Evolutionary conservation across 2,888 invertebrate species (phyloP).

Genomic region (Isoperla grammatica): DNA sequence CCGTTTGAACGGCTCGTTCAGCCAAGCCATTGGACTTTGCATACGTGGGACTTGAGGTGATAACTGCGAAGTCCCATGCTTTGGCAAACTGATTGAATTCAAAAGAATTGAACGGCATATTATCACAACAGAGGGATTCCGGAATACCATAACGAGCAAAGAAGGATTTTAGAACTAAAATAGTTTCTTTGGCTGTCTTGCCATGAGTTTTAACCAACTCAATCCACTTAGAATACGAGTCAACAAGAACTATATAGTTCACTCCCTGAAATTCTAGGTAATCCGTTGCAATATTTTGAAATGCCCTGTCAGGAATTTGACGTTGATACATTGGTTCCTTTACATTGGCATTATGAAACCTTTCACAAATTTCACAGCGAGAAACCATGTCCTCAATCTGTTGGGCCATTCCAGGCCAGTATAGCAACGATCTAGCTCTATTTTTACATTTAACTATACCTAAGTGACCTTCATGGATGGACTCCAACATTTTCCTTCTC

Average conservation of each 20-base stretch:
- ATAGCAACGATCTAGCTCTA: slow-evolving; percentile 1
- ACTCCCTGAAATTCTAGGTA: no score
- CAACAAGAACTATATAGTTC: no score
- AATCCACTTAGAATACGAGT: no score
- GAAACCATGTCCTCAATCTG: slow-evolving; percentile 3
- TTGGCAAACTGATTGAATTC: slow-evolving; percentile 31
- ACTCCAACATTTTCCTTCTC: neutral
- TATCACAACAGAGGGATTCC: slow-evolving; percentile 29
- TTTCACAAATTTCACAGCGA: slow-evolving; percentile 16
- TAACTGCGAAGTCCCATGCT: slow-evolving; percentile 31
- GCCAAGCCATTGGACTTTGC: slow-evolving; percentile 33
- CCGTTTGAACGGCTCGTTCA: slow-evolving; percentile 31
- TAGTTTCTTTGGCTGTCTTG: no score
- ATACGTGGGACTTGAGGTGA: slow-evolving; percentile 31
- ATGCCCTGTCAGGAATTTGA: no score
- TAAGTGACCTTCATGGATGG: slow-evolving; percentile 15
- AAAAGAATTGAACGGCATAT: slow-evolving; percentile 32
- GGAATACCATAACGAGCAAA: slow-evolving; percentile 33
- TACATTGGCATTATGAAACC: slow-evolving; percentile 14
- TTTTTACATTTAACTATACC: slow-evolving; percentile 14
- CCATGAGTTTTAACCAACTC: no score
- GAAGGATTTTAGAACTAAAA: slow-evolving; percentile 27
- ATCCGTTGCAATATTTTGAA: no score
- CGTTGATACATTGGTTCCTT: slow-evolving; percentile 34
- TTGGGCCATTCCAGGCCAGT: slow-evolving; percentile 13